Evolutionary conservation across 2,113 vertebrate species (phyloP).

Genomic region (Suncus etruscus): DNA sequence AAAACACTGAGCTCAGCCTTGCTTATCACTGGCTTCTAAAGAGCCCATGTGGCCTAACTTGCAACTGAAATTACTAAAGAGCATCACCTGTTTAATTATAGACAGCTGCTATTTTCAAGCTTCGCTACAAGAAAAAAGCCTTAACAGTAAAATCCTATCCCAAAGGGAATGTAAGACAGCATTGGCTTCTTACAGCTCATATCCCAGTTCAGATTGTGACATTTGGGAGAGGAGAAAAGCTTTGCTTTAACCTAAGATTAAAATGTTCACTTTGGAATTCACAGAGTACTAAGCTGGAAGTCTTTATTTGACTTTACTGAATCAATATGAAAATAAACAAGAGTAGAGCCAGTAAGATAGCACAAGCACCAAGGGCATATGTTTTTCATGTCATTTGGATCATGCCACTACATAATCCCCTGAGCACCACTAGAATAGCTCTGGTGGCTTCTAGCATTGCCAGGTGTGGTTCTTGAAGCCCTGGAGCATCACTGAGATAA

Average conservation of each 20-base stretch:
- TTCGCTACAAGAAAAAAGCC: constrained; percentile 23
- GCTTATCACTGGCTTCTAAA: constrained; percentile 6
- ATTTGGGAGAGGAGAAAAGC: constrained; percentile 53
- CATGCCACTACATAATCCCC: too few relatives aligned
- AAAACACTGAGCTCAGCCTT: constrained; percentile 3
- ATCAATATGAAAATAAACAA: constrained; percentile 52
- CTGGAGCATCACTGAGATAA: too few relatives aligned
- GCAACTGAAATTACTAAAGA: constrained; percentile 74
- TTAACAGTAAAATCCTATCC: constrained; percentile 56
- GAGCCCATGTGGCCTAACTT: constrained; percentile 29
- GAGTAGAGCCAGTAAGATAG: too few relatives aligned
- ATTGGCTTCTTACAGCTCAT: constrained; percentile 35
- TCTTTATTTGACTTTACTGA: constrained; percentile 48
- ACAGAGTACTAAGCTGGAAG: constrained; percentile 20
- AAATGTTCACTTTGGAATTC: constrained; percentile 45
- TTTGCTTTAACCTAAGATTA: constrained; percentile 54
- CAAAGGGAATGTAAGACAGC: constrained; percentile 45
- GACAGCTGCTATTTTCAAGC: constrained; percentile 62
- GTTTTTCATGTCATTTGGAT: too few relatives aligned
- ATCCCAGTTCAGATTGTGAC: not conserved
- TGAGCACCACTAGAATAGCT: too few relatives aligned
- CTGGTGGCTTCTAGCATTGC: too few relatives aligned
- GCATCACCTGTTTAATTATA: constrained; percentile 68
- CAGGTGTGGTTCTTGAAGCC: too few relatives aligned
- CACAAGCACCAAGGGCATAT: too few relatives aligned